Evolutionary conservation across 2,113 vertebrate species (phyloP).

Genomic region (Solea solea): DNA sequence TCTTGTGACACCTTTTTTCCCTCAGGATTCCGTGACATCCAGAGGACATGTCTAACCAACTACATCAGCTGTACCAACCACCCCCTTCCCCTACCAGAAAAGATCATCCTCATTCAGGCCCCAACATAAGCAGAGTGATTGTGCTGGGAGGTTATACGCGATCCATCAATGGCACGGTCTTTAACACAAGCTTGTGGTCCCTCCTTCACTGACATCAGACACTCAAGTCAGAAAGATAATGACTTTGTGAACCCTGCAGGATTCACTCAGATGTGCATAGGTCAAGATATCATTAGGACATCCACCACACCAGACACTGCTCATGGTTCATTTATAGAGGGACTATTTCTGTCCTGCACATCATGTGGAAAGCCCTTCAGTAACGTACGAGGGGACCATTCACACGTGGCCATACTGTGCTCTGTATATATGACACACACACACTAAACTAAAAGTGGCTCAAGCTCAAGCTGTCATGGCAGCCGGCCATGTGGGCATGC

Average conservation of each 20-base stretch:
- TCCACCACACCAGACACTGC: constrained; percentile 25
- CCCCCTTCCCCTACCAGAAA: too few relatives aligned
- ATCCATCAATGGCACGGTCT: constrained; percentile 19
- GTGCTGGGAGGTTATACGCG: too few relatives aligned
- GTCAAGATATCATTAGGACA: constrained; percentile 44
- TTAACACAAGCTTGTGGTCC: constrained; percentile 11
- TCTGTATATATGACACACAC: constrained; percentile 33
- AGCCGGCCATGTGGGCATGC: not conserved
- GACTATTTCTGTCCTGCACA: constrained; percentile 63
- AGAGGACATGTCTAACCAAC: constrained; percentile 68
- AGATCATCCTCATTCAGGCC: constrained; percentile 3
- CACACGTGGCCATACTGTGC: constrained; percentile 50
- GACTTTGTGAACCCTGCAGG: constrained; percentile 1
- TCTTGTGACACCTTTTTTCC: constrained; percentile 67
- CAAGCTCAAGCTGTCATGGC: not conserved
- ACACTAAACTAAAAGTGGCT: constrained; percentile 23
- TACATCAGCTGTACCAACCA: constrained; percentile 51
- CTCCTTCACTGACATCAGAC: constrained; percentile 20
- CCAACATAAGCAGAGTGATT: constrained; percentile 10
- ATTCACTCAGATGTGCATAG: constrained; percentile 19
- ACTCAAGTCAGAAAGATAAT: constrained; percentile 34
- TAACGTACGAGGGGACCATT: constrained; percentile 25
- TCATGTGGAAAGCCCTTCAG: constrained; percentile 53
- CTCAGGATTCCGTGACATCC: constrained; percentile 64
- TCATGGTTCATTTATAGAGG: constrained; percentile 66